Evolutionary conservation across 1,140 invertebrate genomes (phyloP).

Genomic region (Pentalonia nigronervosa): DNA sequence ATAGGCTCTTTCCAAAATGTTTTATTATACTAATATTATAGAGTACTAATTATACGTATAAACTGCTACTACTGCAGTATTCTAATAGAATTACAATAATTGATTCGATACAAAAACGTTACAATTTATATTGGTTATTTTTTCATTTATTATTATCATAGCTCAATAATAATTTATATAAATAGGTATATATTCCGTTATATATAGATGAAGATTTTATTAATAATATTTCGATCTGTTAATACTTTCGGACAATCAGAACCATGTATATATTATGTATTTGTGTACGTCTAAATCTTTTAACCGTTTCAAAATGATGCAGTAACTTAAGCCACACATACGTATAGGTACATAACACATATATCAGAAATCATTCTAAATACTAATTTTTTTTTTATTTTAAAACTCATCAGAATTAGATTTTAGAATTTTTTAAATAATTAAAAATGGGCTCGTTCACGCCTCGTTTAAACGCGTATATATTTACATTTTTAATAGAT

Average conservation of each 20-base stretch:
- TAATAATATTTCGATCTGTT: background rate
- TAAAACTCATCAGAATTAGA: background rate
- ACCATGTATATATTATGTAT: background rate
- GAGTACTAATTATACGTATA: background rate
- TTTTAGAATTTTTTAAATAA: background rate
- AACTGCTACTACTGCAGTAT: background rate
- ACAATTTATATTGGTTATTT: slow-evolving; percentile 23
- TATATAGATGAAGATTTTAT: background rate
- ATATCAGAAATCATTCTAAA: background rate
- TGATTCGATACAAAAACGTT: background rate
- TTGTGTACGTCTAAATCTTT: background rate
- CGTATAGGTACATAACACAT: background rate
- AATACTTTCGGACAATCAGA: slow-evolving; percentile 3
- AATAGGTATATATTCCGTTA: background rate
- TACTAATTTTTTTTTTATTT: background rate
- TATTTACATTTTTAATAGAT: background rate
- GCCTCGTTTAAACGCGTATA: background rate
- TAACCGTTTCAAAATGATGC: background rate
- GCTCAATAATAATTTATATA: background rate
- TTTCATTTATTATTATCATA: background rate
- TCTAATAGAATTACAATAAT: background rate
- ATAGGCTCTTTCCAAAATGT: background rate
- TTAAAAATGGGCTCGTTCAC: background rate
- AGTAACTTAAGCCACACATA: background rate
- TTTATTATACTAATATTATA: background rate